These are phyloP conservation scores for Phengaris alcon DNA, from an alignment of 2,888 invertebrate genomes.

Conservation along the genomic window DNA sequence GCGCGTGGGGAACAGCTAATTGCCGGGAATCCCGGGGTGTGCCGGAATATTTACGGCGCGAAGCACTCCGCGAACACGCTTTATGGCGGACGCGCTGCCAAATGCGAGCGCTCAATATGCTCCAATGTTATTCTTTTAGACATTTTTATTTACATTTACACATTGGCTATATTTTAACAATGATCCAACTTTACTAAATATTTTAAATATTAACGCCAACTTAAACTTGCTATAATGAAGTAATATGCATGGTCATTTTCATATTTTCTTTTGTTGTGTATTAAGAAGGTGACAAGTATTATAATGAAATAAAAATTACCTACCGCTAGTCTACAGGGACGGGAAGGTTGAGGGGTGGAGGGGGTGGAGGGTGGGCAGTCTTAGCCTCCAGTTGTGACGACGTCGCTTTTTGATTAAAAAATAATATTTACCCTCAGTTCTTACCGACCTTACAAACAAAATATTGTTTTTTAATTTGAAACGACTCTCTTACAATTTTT, in stretches of 20 bases:
- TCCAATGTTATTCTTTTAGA: not conserved
- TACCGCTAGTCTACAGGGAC: not conserved
- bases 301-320: not conserved
- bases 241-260: too few species aligned
- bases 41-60: not conserved
- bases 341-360: not conserved
- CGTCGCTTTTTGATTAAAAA: constrained; percentile 9
- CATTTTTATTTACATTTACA: not conserved
- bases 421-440: constrained; percentile 4
- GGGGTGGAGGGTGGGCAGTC: not conserved
- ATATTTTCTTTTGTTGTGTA: not conserved
- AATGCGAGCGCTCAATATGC: not conserved
- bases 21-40: not conserved
- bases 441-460: constrained; percentile 10
- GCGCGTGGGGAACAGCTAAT: not conserved
- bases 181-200: too few species aligned
- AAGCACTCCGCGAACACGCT: not conserved
- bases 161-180: too few species aligned
- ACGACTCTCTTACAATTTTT: not conserved
- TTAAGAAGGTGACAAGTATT: not conserved
- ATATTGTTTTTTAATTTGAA: constrained; percentile 8
- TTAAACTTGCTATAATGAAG: too few species aligned
- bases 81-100: not conserved
- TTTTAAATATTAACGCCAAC: too few species aligned
- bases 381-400: not conserved